A percentile compares a stretch with the other conserved stretches of the same genome.
phyloP scores from a whole-genome alignment of 2,888 invertebrate species.

The Mantis religiosa region DNA sequence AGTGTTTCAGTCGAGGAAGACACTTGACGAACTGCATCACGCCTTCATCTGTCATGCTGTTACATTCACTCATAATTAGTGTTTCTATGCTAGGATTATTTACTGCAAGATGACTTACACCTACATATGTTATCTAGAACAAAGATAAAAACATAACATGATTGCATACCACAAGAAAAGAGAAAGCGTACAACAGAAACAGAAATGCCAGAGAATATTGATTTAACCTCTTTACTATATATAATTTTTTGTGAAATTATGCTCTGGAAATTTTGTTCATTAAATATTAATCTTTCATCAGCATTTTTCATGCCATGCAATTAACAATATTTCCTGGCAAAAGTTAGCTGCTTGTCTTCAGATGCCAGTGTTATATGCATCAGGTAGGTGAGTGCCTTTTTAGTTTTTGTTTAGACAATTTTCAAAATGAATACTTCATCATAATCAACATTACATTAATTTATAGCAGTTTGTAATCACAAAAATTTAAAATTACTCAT shows the following conservation, averaged over 20 bases:
- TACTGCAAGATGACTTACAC: constrained; percentile 58
- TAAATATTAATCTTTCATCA: no score
- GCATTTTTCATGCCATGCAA: no score
- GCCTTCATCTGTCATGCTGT: constrained; percentile 62
- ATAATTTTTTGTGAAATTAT: no score
- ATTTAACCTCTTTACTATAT: neutral
- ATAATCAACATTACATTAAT: neutral
- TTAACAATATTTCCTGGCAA: no score
- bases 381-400: no score
- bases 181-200: neutral
- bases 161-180: no score
- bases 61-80: constrained; percentile 63
- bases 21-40: constrained; percentile 48
- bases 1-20: constrained; percentile 51
- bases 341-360: no score
- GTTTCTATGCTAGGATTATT: constrained; percentile 68
- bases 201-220: neutral
- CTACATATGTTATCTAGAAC: constrained; percentile 56
- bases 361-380: no score
- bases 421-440: no score
- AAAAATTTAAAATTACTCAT: neutral
- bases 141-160: no score
- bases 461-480: neutral
- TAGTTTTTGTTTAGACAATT: no score
- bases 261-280: no score